Conservation (phyloP, 2,888 invertebrate species). For the Rhamnusium bicolor region DNA sequence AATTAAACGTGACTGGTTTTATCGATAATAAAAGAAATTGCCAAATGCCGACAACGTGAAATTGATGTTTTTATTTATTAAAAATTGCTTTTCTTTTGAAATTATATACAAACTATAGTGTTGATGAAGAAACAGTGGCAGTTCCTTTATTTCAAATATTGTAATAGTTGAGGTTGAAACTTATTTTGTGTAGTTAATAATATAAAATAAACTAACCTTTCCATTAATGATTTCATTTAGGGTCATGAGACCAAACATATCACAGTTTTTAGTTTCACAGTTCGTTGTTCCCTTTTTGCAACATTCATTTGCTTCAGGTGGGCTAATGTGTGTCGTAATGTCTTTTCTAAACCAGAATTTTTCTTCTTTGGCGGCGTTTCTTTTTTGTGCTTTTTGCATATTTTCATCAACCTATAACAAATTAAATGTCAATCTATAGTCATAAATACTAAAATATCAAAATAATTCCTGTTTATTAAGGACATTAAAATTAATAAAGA, state of each 20-base stretch:
- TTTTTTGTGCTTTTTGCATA: conserved; percentile 94
- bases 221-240: conserved; percentile 98
- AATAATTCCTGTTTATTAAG: no score
- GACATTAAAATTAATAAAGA: no score
- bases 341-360: conserved; percentile 96
- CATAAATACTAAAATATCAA: no score
- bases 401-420: conserved; percentile 88
- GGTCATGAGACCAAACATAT: conserved; percentile 86
- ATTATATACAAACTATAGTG: no score
- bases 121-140: no score
- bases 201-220: conserved; percentile 75
- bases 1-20: no score
- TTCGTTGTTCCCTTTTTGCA: conserved; percentile 60
- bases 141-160: no score
- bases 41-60: no score
- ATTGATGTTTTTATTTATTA: no score
- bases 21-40: no score
- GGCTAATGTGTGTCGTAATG: conserved; percentile 74
- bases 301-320: conserved; percentile 70
- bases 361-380: conserved; percentile 86
- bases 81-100: no score
- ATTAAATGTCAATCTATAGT: neutral
- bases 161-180: no score
- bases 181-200: neutral
- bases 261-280: conserved; percentile 63